Percentiles rank a stretch among this genome's conserved stretches.
Evolutionary conservation across 2,888 invertebrate species (phyloP).

Genomic region (Drosophila gaucha): DNA sequence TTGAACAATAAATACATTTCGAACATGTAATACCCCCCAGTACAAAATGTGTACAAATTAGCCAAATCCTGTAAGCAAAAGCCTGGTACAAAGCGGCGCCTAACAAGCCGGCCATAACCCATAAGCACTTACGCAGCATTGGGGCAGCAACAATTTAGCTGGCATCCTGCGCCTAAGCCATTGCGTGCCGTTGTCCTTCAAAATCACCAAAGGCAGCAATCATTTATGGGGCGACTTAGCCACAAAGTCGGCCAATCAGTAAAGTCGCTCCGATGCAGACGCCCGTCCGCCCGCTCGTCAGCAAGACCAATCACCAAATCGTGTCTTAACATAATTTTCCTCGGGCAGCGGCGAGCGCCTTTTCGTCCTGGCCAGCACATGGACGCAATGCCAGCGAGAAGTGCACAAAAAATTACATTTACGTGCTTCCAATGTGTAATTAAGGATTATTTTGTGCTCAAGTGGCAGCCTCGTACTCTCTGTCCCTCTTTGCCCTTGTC

Average conservation of each 20-base stretch:
- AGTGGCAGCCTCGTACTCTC: constrained; percentile 54
- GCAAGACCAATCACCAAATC: constrained; percentile 75
- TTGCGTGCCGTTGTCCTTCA: constrained; percentile 62
- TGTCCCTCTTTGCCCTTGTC: neutral
- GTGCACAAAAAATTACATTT: constrained; percentile 79
- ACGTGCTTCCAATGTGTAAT: constrained; percentile 79
- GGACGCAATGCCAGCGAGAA: constrained; percentile 53
- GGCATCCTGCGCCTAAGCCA: constrained; percentile 20
- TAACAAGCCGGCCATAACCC: constrained; percentile 49
- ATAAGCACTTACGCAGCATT: constrained; percentile 48
- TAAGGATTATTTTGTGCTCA: constrained; percentile 79
- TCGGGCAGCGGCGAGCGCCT: constrained; percentile 21
- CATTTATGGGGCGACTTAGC: constrained; percentile 72
- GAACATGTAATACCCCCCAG: constrained; percentile 23
- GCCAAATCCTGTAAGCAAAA: constrained; percentile 60
- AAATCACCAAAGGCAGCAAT: constrained; percentile 71
- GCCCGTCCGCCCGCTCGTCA: constrained; percentile 14
- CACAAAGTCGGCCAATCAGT: constrained; percentile 72
- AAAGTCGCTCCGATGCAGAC: constrained; percentile 41
- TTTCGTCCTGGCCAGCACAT: constrained; percentile 25
- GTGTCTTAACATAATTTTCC: constrained; percentile 77
- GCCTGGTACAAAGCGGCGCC: constrained; percentile 35
- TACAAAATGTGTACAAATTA: constrained; percentile 71
- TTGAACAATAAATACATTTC: constrained; percentile 45
- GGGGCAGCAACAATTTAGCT: constrained; percentile 23